phyloP scores from a whole-genome alignment of 2,888 invertebrate species.

The Ferdinandea cuprea region DNA sequence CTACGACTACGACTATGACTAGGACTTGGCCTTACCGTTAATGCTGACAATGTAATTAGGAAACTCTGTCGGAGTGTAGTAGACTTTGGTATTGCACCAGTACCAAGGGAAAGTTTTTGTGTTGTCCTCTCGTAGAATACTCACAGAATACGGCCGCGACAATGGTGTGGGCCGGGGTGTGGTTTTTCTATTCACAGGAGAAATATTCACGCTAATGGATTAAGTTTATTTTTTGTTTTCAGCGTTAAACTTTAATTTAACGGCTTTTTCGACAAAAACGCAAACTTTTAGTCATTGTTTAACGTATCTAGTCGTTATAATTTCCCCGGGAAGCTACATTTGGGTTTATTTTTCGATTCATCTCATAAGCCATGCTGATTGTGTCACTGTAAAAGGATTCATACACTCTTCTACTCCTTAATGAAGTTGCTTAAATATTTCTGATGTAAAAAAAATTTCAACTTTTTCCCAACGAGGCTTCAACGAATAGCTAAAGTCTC shows the following conservation, averaged over 20 bases:
- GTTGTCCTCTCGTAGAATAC: conserved; percentile 14
- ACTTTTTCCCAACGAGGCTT: too few relatives aligned
- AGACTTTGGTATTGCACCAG: conserved; percentile 18
- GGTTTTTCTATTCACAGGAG: conserved; percentile 42
- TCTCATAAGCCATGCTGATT: too few relatives aligned
- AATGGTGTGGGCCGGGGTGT: conserved; percentile 36
- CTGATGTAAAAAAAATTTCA: too few relatives aligned
- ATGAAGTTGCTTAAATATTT: too few relatives aligned
- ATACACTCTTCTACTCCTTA: too few relatives aligned
- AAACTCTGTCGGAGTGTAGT: conserved; percentile 52
- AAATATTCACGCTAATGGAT: conserved; percentile 65
- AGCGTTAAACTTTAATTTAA: conserved; percentile 59
- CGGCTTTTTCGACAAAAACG: conserved; percentile 27
- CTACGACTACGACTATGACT: conserved; percentile 20
- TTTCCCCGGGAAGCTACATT: too few relatives aligned
- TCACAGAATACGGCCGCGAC: conserved; percentile 12
- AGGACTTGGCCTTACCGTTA: conserved; percentile 47
- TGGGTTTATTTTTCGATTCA: too few relatives aligned
- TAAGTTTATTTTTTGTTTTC: conserved; percentile 59
- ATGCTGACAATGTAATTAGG: conserved; percentile 73
- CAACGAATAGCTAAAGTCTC: too few relatives aligned
- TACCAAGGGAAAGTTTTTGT: conserved; percentile 62
- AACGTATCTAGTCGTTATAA: too few relatives aligned
- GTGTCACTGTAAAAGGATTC: too few relatives aligned
- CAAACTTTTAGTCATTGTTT: not conserved